These are phyloP conservation scores for Drosophila asahinai DNA, from an alignment of 1,140 invertebrate genomes.

Conservation along the genomic window DNA sequence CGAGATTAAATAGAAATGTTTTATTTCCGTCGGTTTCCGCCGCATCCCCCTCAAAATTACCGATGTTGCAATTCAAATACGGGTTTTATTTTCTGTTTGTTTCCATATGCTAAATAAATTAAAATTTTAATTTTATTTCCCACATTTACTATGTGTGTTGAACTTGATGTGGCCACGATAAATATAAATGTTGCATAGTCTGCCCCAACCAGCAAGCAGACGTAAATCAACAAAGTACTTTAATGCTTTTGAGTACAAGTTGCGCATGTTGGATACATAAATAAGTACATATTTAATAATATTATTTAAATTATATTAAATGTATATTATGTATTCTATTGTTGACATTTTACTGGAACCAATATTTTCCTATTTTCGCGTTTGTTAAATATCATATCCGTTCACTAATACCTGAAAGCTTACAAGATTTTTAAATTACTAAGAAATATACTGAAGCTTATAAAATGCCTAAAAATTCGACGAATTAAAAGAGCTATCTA, in stretches of 20 bases:
- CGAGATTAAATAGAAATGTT: conserved; percentile 47
- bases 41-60: conserved; percentile 7
- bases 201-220: conserved; percentile 22
- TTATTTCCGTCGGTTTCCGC: conserved; percentile 27
- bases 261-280: background rate
- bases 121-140: conserved; percentile 62
- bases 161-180: conserved; percentile 42
- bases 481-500: background rate
- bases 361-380: background rate
- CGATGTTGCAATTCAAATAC: conserved; percentile 57
- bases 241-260: conserved; percentile 16
- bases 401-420: background rate
- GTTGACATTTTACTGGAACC: background rate
- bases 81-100: conserved; percentile 57
- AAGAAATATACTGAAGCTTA: no score
- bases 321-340: background rate
- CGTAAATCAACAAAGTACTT: conserved; percentile 27
- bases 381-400: no score
- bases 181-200: conserved; percentile 57
- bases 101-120: conserved; percentile 77
- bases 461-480: conserved; percentile 1
- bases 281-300: background rate
- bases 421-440: no score
- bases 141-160: conserved; percentile 26
- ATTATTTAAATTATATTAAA: background rate